These are phyloP conservation scores for Microcebus lehilahytsara DNA, from an alignment of 2,113 vertebrate species.

Conservation along the genomic window DNA sequence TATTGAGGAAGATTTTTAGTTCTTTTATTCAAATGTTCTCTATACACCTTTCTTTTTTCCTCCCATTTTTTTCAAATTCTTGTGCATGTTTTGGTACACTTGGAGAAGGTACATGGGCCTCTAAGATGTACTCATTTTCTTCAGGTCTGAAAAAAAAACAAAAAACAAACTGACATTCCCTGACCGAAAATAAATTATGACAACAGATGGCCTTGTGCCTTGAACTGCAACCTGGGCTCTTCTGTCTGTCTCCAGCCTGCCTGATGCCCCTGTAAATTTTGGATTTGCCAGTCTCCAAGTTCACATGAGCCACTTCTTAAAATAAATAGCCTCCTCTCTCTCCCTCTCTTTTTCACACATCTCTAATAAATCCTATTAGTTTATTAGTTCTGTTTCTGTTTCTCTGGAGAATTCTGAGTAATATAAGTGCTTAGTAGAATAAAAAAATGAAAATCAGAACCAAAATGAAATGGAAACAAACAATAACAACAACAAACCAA, in stretches of 20 bases:
- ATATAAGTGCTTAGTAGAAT: background rate
- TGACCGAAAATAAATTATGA: background rate
- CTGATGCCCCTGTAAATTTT: background rate
- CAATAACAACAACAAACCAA: no score
- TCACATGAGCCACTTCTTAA: background rate
- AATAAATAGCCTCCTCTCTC: background rate
- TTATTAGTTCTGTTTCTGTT: background rate
- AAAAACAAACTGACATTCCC: background rate
- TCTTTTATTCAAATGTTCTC: background rate
- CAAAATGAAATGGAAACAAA: no score
- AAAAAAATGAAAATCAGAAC: no score
- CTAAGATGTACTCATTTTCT: background rate
- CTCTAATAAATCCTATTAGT: no score
- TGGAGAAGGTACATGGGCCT: no score
- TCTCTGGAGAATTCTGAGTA: background rate
- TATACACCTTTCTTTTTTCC: background rate
- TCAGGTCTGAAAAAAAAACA: background rate
- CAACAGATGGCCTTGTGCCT: background rate
- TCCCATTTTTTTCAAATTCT: background rate
- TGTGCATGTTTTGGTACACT: background rate
- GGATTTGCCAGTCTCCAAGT: background rate
- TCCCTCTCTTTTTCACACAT: no score
- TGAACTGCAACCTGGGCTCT: background rate
- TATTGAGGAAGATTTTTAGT: background rate
- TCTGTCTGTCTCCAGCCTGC: background rate